Base-by-base conservation (phyloP, 2,888 invertebrate species). In the Clanis bilineata region DNA sequence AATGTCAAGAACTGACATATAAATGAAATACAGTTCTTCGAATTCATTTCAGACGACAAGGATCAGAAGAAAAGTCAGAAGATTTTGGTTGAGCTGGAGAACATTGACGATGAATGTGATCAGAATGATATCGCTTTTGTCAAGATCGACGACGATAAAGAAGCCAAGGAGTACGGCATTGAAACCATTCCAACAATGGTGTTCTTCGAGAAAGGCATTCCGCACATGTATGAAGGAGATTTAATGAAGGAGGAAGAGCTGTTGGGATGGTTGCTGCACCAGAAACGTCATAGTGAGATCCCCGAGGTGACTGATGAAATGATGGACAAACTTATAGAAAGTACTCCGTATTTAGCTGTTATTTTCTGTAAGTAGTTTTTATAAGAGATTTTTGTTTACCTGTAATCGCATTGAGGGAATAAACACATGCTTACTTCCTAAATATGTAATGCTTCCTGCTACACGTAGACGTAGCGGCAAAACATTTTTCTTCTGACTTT, bases 21-120 rank as follows among this genome's bases (percentile, higher is more conserved):
- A 89, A 90, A 90, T 91, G 86, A 90, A 86, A 89, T 90, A 89
- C 87, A 90, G 90, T 87, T 81, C 76, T 85, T 82, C 75, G 76
- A 77, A 77, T 81, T 80, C 70, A 79, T 88, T 92, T 69, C 88
- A 97, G 97, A 98, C 92, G 97, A 97, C 86, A 97, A 96, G 86
- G 96, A 97, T 73, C 97, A 97, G 82, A 97, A 97, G 91, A 96
- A 97, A 86, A 97, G 97, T 82, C 96, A 97, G 83, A 96, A 97
- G 85, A 93, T 97, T 62, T 92, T 98, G 65, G 88, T 93, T 58
- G 97, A 97, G 85, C 88, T 98, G 74, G 98, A 98, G 88, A 97
- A 97, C 80, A 98, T 98, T 73, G 98, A 98, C 79, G 98, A 98
- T 78, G 98, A 98, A 82, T 97, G 97, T 86, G 98, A 98, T 83